Evolutionary conservation across 2,113 vertebrate genomes (phyloP).

Genomic region (Melanerpes formicivorus): DNA sequence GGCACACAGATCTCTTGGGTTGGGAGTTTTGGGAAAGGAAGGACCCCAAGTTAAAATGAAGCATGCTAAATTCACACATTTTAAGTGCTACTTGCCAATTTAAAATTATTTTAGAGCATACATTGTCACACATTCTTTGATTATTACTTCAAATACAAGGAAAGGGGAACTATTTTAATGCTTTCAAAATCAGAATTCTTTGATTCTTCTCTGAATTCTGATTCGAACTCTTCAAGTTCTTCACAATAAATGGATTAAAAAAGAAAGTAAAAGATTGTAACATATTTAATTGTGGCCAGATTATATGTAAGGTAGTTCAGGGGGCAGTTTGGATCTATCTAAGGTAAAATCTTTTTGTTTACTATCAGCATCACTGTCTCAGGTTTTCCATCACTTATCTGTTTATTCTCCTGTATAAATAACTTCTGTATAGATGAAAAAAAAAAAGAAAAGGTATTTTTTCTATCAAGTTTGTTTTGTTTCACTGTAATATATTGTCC

Average conservation of each 20-base stretch:
- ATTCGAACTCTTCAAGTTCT: too few relatives aligned
- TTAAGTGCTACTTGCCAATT: not conserved
- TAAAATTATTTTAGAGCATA: not conserved
- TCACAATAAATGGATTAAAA: too few relatives aligned
- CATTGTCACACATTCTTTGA: rapidly evolving
- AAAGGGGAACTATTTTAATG: not conserved
- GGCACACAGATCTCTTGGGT: not conserved
- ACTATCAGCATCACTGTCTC: constrained; percentile 9
- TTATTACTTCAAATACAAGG: not conserved
- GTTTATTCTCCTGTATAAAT: not conserved
- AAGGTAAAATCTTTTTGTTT: not conserved
- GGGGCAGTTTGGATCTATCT: not conserved
- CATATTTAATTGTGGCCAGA: not conserved
- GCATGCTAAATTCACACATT: not conserved
- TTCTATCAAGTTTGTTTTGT: constrained; percentile 27
- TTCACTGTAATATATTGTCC: constrained; percentile 10
- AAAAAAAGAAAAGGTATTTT: constrained; percentile 27
- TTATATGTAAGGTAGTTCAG: not conserved
- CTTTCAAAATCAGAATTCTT: too few relatives aligned
- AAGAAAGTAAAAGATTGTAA: not conserved
- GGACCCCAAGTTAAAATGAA: not conserved
- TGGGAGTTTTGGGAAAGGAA: not conserved
- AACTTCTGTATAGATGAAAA: constrained; percentile 32
- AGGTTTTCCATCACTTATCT: constrained; percentile 8
- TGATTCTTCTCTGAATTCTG: not conserved